These are phyloP conservation scores for Hypanus sabinus DNA, from an alignment of 2,113 vertebrate species.

Conservation along the genomic window DNA sequence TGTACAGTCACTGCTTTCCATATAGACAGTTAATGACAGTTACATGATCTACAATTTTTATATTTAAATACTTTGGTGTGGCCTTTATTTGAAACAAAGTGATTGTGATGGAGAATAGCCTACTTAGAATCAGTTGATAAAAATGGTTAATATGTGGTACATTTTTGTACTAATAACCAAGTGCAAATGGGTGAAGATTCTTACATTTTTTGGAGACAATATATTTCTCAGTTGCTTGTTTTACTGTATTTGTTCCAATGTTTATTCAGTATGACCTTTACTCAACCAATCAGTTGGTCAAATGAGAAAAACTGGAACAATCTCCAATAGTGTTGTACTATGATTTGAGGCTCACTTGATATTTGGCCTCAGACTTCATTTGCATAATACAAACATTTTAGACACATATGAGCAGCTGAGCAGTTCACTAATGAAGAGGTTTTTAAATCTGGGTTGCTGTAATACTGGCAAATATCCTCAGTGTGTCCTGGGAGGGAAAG, in stretches of 20 bases:
- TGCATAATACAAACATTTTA: neutral
- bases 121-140: neutral
- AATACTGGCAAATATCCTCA: neutral
- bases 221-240: too few relatives aligned
- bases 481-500: neutral
- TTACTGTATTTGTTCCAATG: neutral
- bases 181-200: neutral
- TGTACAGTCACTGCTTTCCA: neutral
- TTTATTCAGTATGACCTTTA: too few relatives aligned
- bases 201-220: slow-evolving; percentile 1
- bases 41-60: slow-evolving; percentile 12
- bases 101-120: neutral
- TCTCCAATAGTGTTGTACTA: neutral
- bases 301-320: neutral
- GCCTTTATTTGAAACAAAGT: neutral
- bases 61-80: neutral
- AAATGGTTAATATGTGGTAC: neutral
- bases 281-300: too few relatives aligned
- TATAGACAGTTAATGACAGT: neutral
- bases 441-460: neutral
- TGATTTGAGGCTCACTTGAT: neutral
- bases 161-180: neutral
- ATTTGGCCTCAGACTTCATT: neutral
- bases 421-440: neutral
- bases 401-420: neutral